phyloP scores from a whole-genome alignment of 2,888 invertebrate genomes.

The Coelinius sp. region DNA sequence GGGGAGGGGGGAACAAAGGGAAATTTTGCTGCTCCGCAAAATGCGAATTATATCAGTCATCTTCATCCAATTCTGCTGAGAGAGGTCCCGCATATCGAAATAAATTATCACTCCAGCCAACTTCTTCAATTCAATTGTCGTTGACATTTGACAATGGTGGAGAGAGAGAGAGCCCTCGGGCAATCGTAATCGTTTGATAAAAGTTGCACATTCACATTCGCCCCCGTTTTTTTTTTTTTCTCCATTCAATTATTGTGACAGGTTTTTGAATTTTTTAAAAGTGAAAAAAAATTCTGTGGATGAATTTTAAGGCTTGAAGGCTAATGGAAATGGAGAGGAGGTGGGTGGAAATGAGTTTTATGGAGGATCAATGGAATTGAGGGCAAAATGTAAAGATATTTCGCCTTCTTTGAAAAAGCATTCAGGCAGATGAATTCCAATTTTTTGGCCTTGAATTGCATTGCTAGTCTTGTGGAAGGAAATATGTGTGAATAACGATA shows the following conservation, averaged over 20 bases:
- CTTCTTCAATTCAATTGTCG: constrained; percentile 21
- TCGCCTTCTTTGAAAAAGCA: neutral
- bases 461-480: too few species aligned
- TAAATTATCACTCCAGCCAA: constrained; percentile 25
- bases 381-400: constrained; percentile 29
- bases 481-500: too few species aligned
- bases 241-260: neutral
- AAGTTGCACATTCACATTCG: neutral
- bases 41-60: constrained; percentile 12
- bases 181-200: neutral
- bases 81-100: constrained; percentile 24
- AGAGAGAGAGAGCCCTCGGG: constrained; percentile 2
- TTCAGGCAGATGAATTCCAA: neutral
- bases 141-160: neutral
- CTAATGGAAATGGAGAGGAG: constrained; percentile 2
- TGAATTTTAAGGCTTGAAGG: constrained; percentile 1
- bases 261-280: neutral
- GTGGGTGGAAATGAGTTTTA: constrained; percentile 2
- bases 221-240: constrained; percentile 18
- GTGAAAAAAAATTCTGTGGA: neutral
- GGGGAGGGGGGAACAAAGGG: too few species aligned
- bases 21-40: neutral
- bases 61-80: neutral
- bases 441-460: neutral
- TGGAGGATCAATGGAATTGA: constrained; percentile 23